Evolutionary conservation across 2,113 vertebrate species (phyloP).

Genomic region (Scortum barcoo): DNA sequence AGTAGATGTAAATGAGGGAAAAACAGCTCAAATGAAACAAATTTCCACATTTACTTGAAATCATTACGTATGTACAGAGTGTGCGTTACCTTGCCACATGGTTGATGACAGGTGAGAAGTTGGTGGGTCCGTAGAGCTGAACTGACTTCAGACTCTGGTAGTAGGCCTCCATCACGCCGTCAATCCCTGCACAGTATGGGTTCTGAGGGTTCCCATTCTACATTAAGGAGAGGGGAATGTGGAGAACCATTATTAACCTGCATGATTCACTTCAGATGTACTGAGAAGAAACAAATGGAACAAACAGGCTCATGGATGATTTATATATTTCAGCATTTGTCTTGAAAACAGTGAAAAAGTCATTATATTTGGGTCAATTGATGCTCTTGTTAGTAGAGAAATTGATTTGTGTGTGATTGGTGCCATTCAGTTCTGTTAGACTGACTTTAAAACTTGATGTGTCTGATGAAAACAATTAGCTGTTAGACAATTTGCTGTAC

Average conservation of each 20-base stretch:
- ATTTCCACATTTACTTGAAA: background rate
- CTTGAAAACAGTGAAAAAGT: background rate
- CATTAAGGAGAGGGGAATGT: background rate
- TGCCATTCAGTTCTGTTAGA: background rate
- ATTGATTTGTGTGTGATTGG: background rate
- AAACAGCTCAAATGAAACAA: background rate
- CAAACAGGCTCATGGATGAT: background rate
- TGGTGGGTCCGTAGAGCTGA: constrained; percentile 90
- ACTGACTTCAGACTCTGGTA: constrained; percentile 93
- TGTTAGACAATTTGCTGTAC: background rate
- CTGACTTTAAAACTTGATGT: no score
- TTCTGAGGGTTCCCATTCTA: constrained; percentile 98
- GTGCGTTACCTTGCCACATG: constrained; percentile 93
- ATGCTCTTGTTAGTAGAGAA: background rate
- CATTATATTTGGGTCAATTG: background rate
- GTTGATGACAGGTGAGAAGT: constrained; percentile 98
- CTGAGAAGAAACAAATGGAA: background rate
- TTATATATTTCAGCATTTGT: background rate
- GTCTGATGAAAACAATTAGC: no score
- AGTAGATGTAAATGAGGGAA: background rate
- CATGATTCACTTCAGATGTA: background rate
- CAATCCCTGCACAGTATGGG: constrained; percentile 95
- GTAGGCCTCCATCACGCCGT: constrained; percentile 98
- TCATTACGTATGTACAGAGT: background rate
- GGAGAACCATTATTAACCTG: background rate